A percentile compares a stretch with the other conserved stretches of the same genome.
Conservation (phyloP, 1,140 invertebrate species). For the Drosophila bipectinata region DNA sequence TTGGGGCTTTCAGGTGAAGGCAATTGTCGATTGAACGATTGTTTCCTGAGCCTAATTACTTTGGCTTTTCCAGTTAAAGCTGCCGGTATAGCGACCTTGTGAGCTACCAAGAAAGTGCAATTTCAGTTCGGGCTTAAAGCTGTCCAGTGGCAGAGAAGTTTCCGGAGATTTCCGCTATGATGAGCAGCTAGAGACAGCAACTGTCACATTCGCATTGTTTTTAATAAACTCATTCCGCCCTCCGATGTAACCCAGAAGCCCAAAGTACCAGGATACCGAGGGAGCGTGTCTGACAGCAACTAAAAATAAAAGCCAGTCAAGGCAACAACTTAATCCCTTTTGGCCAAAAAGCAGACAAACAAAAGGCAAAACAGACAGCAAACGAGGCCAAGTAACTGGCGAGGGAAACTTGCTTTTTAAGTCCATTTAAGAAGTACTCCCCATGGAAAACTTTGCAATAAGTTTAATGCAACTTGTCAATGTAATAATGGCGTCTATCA, state of each 20-base stretch:
- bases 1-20: neutral
- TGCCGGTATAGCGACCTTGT: neutral
- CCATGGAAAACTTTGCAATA: conserved; percentile 45
- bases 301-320: conserved; percentile 65
- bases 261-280: conserved; percentile 8
- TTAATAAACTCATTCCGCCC: conserved; percentile 45
- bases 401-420: conserved; percentile 61
- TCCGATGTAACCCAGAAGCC: neutral
- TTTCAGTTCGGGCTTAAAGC: conserved; percentile 15
- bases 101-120: neutral
- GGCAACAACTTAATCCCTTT: conserved; percentile 69
- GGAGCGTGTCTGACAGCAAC: conserved; percentile 44
- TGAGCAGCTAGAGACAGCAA: conserved; percentile 40
- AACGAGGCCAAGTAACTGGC: conserved; percentile 1
- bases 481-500: conserved; percentile 26
- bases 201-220: conserved; percentile 62
- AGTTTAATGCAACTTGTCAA: conserved; percentile 30
- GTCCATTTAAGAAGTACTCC: conserved; percentile 68
- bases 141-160: conserved; percentile 13
- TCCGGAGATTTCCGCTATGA: conserved; percentile 31
- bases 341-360: conserved; percentile 53
- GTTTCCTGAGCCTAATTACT: conserved; percentile 2
- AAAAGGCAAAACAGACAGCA: conserved; percentile 18
- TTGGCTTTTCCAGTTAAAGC: neutral
- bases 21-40: conserved; percentile 11